Evolutionary conservation across 2,888 invertebrate species (phyloP).

Genomic region (Nemotelus pantherinus): DNA sequence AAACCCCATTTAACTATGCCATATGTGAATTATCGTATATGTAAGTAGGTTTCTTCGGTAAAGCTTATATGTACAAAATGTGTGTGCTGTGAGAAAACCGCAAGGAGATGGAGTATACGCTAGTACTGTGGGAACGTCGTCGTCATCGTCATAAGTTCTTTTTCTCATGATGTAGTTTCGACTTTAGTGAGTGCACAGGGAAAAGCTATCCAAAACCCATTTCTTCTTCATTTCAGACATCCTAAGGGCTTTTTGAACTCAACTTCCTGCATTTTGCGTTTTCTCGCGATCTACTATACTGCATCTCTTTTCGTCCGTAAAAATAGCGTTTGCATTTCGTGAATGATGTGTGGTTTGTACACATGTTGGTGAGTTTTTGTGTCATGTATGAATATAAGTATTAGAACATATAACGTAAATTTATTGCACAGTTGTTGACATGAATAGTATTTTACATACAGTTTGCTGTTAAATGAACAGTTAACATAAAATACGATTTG

Average conservation of each 20-base stretch:
- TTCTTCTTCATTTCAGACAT: conserved; percentile 46
- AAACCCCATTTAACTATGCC: conserved; percentile 6
- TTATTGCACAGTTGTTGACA: too few relatives aligned
- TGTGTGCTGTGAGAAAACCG: conserved; percentile 23
- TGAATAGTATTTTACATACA: too few relatives aligned
- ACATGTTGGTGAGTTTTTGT: too few relatives aligned
- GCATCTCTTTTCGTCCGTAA: background rate
- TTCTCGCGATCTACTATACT: background rate
- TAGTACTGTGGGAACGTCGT: background rate
- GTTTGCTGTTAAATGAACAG: too few relatives aligned
- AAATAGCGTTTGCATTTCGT: too few relatives aligned
- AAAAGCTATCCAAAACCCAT: conserved; percentile 34
- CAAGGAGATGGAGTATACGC: background rate
- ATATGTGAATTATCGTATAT: conserved; percentile 37
- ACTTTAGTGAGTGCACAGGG: conserved; percentile 3
- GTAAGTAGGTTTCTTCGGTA: conserved; percentile 3
- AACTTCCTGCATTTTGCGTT: conserved; percentile 6
- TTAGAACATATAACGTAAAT: too few relatives aligned
- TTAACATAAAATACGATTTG: too few relatives aligned
- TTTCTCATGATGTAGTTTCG: background rate
- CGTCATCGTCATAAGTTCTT: conserved; percentile 2
- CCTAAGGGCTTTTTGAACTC: conserved; percentile 47
- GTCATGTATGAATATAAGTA: too few relatives aligned
- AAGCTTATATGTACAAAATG: too few relatives aligned
- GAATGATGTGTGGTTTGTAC: too few relatives aligned